Percentiles rank a stretch among this genome's conserved stretches.
phyloP scores from a whole-genome alignment of 1,140 invertebrate species.

The Meloidogyne floridensis region DNA sequence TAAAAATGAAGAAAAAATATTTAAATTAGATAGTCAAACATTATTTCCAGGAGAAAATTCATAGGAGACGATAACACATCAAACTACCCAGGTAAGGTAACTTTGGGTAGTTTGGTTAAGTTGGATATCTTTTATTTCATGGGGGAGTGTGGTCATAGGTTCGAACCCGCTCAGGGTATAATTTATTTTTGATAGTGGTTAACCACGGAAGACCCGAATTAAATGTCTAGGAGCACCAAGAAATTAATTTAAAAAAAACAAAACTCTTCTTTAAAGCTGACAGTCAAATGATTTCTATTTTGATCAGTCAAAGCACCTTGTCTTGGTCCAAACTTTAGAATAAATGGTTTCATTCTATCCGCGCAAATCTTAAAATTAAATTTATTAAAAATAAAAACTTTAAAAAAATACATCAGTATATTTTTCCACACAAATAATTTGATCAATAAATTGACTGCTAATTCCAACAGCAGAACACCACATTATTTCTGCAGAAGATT shows the following conservation, averaged over 20 bases:
- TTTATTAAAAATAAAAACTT: background rate
- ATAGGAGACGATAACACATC: background rate
- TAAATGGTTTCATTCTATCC: conserved; percentile 38
- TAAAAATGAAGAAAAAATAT: conserved; percentile 17
- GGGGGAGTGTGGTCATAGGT: background rate
- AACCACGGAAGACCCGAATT: no score
- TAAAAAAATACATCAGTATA: conserved; percentile 24
- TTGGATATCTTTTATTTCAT: no score
- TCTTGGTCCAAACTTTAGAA: conserved; percentile 34
- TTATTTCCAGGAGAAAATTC: no score
- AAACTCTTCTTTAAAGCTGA: conserved; percentile 41
- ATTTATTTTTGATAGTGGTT: no score
- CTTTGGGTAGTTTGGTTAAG: no score
- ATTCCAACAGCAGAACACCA: conserved; percentile 45
- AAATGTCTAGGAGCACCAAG: no score
- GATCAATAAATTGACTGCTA: conserved; percentile 40
- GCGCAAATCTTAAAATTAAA: conserved; percentile 16
- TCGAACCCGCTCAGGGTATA: background rate
- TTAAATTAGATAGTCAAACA: background rate
- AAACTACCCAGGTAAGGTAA: no score
- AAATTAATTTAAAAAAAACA: background rate
- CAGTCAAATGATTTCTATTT: conserved; percentile 24
- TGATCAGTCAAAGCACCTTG: conserved; percentile 11
- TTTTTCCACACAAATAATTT: conserved; percentile 38
- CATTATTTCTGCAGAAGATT: conserved; percentile 37